Conservation (phyloP, 2,797 vertebrate genomes). For the Brachyrhaphis roseni region DNA sequence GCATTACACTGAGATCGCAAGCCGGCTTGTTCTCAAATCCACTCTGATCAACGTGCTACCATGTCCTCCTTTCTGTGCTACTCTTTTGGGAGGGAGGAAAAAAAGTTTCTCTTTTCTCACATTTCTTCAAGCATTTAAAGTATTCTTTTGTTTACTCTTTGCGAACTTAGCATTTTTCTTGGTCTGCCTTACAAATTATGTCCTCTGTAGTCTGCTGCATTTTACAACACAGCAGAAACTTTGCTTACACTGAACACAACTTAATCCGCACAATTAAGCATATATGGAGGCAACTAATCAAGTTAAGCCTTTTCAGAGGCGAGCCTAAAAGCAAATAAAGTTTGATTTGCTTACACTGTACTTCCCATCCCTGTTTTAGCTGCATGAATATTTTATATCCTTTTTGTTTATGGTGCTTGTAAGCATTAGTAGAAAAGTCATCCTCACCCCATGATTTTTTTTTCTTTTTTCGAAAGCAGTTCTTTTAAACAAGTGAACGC, state of each 20-base stretch:
- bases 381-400: conserved; percentile 72
- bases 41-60: conserved; percentile 75
- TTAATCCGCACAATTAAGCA: conserved; percentile 70
- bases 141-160: conserved; percentile 66
- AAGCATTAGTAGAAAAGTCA: conserved; percentile 65
- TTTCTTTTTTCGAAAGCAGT: conserved; percentile 67
- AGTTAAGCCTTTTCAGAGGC: conserved; percentile 50
- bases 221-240: conserved; percentile 52
- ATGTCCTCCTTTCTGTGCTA: conserved; percentile 38
- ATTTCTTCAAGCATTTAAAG: conserved; percentile 59
- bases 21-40: conserved; percentile 65
- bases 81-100: conserved; percentile 24
- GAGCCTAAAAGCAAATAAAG: conserved; percentile 68
- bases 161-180: conserved; percentile 60
- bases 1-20: conserved; percentile 65
- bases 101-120: conserved; percentile 41
- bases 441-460: conserved; percentile 57
- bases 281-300: conserved; percentile 62
- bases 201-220: conserved; percentile 40
- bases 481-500: conserved; percentile 56
- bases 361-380: conserved; percentile 67
- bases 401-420: conserved; percentile 72
- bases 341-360: conserved; percentile 72
- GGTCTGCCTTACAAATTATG: conserved; percentile 43
- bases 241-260: conserved; percentile 51